These are phyloP conservation scores for Tenebrio molitor DNA, from an alignment of 1,140 invertebrate species.

Conservation along the genomic window DNA sequence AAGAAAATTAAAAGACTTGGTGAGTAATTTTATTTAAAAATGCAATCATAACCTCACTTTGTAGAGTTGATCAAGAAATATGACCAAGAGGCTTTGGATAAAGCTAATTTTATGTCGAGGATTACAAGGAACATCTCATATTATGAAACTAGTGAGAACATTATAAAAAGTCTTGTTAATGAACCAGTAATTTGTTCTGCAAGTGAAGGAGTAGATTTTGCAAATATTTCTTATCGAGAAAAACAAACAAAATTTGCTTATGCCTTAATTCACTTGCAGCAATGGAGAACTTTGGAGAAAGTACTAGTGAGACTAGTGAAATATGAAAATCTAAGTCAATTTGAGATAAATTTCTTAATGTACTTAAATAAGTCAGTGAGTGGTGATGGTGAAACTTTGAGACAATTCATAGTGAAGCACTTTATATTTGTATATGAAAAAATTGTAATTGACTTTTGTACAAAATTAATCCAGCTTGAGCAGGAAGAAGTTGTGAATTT, in stretches of 20 bases:
- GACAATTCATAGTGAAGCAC: constrained; percentile 42
- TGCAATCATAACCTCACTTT: constrained; percentile 1
- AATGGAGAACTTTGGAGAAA: constrained; percentile 19
- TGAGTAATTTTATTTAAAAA: constrained; percentile 12
- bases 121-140: constrained; percentile 32
- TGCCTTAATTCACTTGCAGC: constrained; percentile 35
- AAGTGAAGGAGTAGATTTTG: not conserved
- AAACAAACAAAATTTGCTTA: constrained; percentile 52
- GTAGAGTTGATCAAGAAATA: constrained; percentile 48
- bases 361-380: constrained; percentile 27
- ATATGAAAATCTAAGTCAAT: constrained; percentile 36
- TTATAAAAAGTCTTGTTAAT: constrained; percentile 48
- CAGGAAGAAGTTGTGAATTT: constrained; percentile 41
- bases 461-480: constrained; percentile 45
- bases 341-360: constrained; percentile 47
- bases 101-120: constrained; percentile 1
- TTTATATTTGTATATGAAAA: constrained; percentile 50
- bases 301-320: constrained; percentile 31
- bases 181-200: no score
- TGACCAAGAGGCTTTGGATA: constrained; percentile 41
- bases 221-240: constrained; percentile 34
- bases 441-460: constrained; percentile 45
- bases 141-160: constrained; percentile 49
- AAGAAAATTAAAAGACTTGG: constrained; percentile 39
- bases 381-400: constrained; percentile 5